Percentiles rank a stretch among this genome's conserved stretches.
Evolutionary conservation across 1,140 invertebrate species (phyloP).

Genomic region (Platyscapa corneri): DNA sequence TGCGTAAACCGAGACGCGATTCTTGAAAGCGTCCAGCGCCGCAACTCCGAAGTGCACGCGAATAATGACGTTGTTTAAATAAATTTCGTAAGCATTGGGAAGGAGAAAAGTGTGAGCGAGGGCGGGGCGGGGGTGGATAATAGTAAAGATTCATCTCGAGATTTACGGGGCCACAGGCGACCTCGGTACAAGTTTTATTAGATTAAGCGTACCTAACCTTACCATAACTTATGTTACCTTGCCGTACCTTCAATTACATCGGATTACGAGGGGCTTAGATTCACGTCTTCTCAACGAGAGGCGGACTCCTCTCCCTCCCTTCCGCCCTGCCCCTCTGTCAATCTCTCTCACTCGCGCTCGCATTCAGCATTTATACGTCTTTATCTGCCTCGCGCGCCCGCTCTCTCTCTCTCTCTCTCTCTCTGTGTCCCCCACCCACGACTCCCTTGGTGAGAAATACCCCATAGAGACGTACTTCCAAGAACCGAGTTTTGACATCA

Average conservation of each 20-base stretch:
- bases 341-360: background rate
- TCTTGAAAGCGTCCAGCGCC: background rate
- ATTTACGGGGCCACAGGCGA: conserved; percentile 3
- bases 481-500: conserved; percentile 35
- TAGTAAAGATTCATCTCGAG: background rate
- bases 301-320: background rate
- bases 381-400: no score
- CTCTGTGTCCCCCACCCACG: background rate
- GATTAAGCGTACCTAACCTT: conserved; percentile 30
- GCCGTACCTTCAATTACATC: conserved; percentile 52
- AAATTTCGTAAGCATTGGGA: background rate
- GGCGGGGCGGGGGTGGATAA: background rate
- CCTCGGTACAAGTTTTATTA: conserved; percentile 27
- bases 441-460: conserved; percentile 25
- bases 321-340: no score
- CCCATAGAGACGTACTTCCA: conserved; percentile 9
- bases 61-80: background rate
- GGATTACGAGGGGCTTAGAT: conserved; percentile 54
- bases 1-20: background rate
- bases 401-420: background rate
- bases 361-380: no score
- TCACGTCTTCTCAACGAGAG: conserved; percentile 19
- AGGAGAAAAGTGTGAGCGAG: background rate
- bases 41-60: background rate
- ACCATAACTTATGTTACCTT: conserved; percentile 34